These are phyloP conservation scores for Drosophila murphyi DNA, from an alignment of 1,140 invertebrate genomes.

Conservation along the genomic window DNA sequence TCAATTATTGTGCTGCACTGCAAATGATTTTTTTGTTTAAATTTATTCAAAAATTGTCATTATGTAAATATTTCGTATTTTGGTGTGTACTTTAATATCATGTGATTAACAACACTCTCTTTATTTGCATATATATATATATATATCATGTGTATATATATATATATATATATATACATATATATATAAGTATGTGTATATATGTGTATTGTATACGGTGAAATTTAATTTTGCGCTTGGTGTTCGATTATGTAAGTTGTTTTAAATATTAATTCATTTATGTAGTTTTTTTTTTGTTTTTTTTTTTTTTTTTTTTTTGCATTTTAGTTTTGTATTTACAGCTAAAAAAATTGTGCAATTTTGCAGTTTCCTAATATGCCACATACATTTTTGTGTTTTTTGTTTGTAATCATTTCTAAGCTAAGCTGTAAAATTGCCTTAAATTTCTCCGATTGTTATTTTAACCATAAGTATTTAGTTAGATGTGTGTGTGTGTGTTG, in stretches of 20 bases:
- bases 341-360: conserved; percentile 36
- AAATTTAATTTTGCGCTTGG: conserved; percentile 1
- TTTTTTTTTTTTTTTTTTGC: no score
- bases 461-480: conserved; percentile 23
- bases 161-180: conserved; percentile 6
- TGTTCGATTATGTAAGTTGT: conserved; percentile 16
- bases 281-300: background rate
- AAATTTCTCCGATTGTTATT: conserved; percentile 29
- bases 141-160: conserved; percentile 9
- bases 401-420: conserved; percentile 22
- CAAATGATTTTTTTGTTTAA: conserved; percentile 67
- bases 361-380: conserved; percentile 37
- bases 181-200: conserved; percentile 13
- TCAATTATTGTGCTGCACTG: conserved; percentile 81
- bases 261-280: conserved; percentile 1
- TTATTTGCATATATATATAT: conserved; percentile 9
- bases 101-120: conserved; percentile 23
- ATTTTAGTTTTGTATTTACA: conserved; percentile 36
- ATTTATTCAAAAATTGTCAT: conserved; percentile 68
- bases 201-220: conserved; percentile 14
- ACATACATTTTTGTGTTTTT: conserved; percentile 23
- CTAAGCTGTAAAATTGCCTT: conserved; percentile 52
- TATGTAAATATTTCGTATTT: conserved; percentile 57
- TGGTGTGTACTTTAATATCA: conserved; percentile 20
- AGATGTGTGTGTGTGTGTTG: conserved; percentile 13